A percentile compares a stretch with the other conserved stretches of the same genome.
Evolutionary conservation across 2,113 vertebrate species (phyloP).

Genomic region (Leucosticte australis): DNA sequence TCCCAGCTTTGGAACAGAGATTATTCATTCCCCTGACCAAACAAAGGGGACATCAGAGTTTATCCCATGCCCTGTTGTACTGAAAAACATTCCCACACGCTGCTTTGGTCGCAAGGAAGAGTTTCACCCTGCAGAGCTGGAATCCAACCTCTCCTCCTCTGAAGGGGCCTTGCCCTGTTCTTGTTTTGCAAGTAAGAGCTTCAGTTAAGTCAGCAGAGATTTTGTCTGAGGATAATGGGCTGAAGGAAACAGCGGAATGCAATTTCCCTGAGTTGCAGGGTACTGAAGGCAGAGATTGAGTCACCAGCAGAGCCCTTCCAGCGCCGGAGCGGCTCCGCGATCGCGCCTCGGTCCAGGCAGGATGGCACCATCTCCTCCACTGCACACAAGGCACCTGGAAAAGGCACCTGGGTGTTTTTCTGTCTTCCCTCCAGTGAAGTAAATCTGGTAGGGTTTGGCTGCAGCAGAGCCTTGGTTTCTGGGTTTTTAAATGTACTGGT

Average conservation of each 20-base stretch:
- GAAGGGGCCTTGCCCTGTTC: neutral
- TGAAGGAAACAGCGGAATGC: neutral
- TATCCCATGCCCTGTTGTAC: neutral
- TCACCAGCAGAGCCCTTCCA: neutral
- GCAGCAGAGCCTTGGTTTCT: neutral
- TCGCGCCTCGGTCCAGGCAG: neutral
- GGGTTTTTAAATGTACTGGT: neutral
- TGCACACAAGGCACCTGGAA: neutral
- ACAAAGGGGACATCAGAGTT: neutral
- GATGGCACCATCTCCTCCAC: neutral
- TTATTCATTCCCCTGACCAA: neutral
- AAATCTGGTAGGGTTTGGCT: neutral
- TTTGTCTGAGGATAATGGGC: neutral
- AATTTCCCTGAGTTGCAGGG: neutral
- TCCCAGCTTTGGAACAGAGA: neutral
- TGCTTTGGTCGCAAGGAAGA: neutral
- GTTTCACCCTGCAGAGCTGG: neutral
- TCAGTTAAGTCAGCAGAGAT: neutral
- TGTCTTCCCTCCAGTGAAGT: neutral
- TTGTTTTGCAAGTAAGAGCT: neutral
- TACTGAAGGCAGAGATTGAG: neutral
- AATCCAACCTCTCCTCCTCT: neutral
- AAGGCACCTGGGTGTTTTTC: neutral
- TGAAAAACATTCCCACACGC: fast-evolving
- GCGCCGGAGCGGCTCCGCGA: fast-evolving